Percentiles rank a stretch among this genome's conserved stretches.
These are phyloP conservation scores for Leucopsar rothschildi DNA, from an alignment of 2,113 vertebrate genomes.

Conservation along the genomic window DNA sequence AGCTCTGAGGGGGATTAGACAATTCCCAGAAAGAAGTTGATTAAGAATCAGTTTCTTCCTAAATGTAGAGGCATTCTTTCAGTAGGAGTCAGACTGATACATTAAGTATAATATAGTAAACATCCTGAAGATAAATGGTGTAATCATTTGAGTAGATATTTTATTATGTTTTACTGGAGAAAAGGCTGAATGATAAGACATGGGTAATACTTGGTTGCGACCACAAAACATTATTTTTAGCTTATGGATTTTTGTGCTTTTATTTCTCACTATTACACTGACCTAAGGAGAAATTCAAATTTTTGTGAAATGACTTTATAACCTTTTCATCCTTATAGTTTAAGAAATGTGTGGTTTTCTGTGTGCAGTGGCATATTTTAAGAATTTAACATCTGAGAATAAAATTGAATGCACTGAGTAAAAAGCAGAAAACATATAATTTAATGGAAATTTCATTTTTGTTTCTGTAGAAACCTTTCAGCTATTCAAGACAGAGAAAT, in stretches of 20 bases:
- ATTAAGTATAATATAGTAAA: background rate
- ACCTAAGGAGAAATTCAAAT: background rate
- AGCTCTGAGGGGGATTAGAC: background rate
- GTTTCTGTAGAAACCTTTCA: conserved; percentile 75
- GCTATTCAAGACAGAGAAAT: conserved; percentile 86
- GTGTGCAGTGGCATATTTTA: background rate
- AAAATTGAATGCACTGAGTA: background rate
- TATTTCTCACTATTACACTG: background rate
- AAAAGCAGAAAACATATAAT: background rate
- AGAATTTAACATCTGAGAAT: background rate
- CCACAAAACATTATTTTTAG: background rate
- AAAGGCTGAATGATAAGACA: background rate
- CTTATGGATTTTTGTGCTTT: background rate
- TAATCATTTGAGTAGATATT: background rate
- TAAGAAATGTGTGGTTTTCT: background rate
- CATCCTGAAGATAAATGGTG: background rate
- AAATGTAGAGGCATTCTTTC: background rate
- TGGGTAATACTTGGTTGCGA: background rate
- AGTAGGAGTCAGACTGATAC: background rate
- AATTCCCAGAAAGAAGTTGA: background rate
- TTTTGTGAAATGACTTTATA: background rate
- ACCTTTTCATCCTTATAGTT: background rate
- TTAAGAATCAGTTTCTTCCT: background rate
- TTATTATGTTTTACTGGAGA: background rate
- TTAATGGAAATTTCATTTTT: background rate